phyloP scores from a whole-genome alignment of 2,888 invertebrate genomes.

The Volucella zonaria region DNA sequence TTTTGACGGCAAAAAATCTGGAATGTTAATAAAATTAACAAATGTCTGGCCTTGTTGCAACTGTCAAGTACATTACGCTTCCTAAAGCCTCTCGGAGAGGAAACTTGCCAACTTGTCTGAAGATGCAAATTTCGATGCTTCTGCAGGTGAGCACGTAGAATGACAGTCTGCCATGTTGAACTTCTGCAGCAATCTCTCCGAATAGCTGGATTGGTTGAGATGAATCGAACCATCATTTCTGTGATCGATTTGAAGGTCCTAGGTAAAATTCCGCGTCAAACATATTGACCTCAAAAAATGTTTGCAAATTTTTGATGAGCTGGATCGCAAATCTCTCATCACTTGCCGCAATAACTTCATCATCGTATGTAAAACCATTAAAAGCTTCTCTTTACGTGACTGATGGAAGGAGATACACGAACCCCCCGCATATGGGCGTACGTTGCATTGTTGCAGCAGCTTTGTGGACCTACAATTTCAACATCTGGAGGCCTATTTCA shows the following conservation, averaged over 20 bases:
- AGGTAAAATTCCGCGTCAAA: too few species aligned
- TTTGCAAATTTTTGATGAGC: neutral
- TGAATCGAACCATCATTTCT: slow-evolving; percentile 12
- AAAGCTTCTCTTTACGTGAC: neutral
- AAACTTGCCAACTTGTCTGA: slow-evolving; percentile 2
- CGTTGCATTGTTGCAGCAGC: neutral
- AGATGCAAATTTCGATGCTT: neutral
- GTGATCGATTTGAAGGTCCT: neutral
- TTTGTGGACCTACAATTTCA: slow-evolving; percentile 2
- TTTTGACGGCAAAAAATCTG: too few species aligned
- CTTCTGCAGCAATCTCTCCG: slow-evolving; percentile 3
- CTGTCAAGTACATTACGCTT: too few species aligned
- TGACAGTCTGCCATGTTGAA: neutral
- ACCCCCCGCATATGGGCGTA: too few species aligned
- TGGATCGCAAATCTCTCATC: too few species aligned
- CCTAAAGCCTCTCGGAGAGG: slow-evolving; percentile 2
- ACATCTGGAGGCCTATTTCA: neutral
- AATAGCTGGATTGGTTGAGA: neutral
- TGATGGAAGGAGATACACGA: too few species aligned
- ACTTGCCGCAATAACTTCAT: too few species aligned
- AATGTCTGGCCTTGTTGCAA: slow-evolving; percentile 9
- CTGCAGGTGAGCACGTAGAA: neutral
- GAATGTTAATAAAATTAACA: too few species aligned
- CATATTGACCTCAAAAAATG: too few species aligned
- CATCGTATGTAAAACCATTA: neutral